Base-by-base conservation (phyloP, 1,140 invertebrate species). In the Planococcus citri region DNA sequence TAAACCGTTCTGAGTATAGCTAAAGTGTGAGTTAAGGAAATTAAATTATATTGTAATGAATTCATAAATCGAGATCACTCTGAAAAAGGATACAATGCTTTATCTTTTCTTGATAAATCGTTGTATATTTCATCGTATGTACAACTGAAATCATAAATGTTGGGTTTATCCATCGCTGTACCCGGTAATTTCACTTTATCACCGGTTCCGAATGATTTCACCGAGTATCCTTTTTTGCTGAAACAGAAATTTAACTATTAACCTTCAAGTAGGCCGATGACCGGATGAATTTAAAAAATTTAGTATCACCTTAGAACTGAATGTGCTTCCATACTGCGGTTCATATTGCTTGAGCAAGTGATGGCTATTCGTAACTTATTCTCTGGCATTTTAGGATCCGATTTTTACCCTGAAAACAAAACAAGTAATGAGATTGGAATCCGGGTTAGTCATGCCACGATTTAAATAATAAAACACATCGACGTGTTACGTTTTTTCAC, bases 311-410 rank as follows among this genome's bases (percentile, higher is more conserved):
- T 88, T 22, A 99, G 79, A 80, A 96, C 95, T 69, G 91, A 91
- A 84, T 99, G 97, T 14, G 96, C 95, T 83, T 99, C 97, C 97
- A 99, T 99, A 75, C 94, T 97, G 71, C 97, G 83, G 77, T 99
- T 99, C 92, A 98, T 98, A 79, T 99, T 99, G 76, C 94, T 97
- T 4, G 95, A 98, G 80, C 97, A 99, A 73, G 97, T 92, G 61
- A 99, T 94, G 12, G 96, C 96, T 75, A 97, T 85, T 77, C 84
- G 88, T 74, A 95, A 82, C 75, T 87, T 83, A 72, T 74, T 81
- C 0, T 75, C 73, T 0, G 76, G 8, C 68, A 71, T 71, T 64
- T 64, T 64, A 6, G 57, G 12, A 9, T 9, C 17, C 10, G 41
- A 51, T 51, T 51, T 14, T 20, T 51, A 51, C 10, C 41, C 41